These are phyloP conservation scores for Elachura formosa DNA, from an alignment of 2,113 vertebrate species.

Conservation along the genomic window DNA sequence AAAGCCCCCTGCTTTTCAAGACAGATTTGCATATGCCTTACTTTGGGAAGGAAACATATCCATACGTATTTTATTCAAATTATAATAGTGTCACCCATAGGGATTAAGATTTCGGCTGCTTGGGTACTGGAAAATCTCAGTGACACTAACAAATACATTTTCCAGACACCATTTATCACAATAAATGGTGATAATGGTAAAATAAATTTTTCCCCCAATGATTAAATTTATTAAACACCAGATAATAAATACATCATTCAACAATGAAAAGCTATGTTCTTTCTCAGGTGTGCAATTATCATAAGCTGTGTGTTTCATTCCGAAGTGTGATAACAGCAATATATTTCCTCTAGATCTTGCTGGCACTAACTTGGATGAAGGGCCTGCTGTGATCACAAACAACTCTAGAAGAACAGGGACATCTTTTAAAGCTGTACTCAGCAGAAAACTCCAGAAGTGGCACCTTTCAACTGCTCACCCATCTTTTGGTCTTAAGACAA, in stretches of 20 bases:
- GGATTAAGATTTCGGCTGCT: neutral
- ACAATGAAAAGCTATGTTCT: no score
- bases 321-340: neutral
- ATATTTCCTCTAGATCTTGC: neutral
- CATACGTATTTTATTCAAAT: neutral
- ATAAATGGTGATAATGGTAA: no score
- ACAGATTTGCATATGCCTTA: neutral
- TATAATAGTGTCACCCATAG: neutral
- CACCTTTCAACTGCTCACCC: neutral
- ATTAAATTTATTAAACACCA: no score
- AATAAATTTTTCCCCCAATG: no score
- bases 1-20: neutral
- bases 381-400: neutral
- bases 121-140: neutral
- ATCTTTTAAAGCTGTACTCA: neutral
- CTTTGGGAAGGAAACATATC: neutral
- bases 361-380: neutral
- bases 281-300: no score
- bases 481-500: neutral
- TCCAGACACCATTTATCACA: neutral
- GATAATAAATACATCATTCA: no score
- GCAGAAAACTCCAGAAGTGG: neutral
- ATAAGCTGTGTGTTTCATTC: neutral
- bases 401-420: neutral
- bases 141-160: neutral